These are phyloP conservation scores for Drosophila lacteicornis DNA, from an alignment of 1,140 invertebrate species.

Conservation along the genomic window DNA sequence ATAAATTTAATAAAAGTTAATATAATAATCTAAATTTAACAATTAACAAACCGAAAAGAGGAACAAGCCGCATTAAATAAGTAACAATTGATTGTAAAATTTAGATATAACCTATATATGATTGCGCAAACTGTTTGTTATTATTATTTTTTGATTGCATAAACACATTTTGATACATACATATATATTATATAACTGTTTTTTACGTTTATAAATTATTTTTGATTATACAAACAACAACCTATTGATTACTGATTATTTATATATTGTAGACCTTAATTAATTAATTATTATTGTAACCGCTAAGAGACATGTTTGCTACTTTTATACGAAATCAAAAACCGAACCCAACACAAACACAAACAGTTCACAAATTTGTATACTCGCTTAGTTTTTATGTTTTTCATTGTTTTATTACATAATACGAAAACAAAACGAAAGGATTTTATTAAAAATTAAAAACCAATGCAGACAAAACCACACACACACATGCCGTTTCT, in stretches of 20 bases:
- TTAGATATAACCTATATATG: constrained; percentile 46
- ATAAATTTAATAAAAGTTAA: neutral
- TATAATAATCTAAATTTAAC: constrained; percentile 23
- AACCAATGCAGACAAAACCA: constrained; percentile 40
- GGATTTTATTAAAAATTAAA: constrained; percentile 23
- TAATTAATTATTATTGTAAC: constrained; percentile 33
- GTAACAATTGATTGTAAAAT: constrained; percentile 68
- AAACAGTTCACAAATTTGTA: constrained; percentile 63
- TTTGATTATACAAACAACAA: constrained; percentile 74
- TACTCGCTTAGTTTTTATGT: constrained; percentile 76
- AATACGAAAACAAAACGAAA: constrained; percentile 20
- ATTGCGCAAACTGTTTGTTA: constrained; percentile 76
- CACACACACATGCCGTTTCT: constrained; percentile 46
- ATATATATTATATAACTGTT: constrained; percentile 73
- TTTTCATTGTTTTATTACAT: constrained; percentile 63
- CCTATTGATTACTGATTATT: constrained; percentile 80
- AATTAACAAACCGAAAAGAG: constrained; percentile 25
- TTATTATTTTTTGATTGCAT: constrained; percentile 77
- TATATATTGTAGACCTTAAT: constrained; percentile 67
- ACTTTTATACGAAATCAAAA: constrained; percentile 55
- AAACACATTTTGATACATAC: constrained; percentile 61
- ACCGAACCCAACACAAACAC: constrained; percentile 45
- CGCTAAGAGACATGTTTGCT: constrained; percentile 69
- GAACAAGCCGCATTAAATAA: constrained; percentile 42
- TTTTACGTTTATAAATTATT: constrained; percentile 82